Base-by-base conservation (phyloP, 1,140 invertebrate species). In the Eupeodes corollae region DNA sequence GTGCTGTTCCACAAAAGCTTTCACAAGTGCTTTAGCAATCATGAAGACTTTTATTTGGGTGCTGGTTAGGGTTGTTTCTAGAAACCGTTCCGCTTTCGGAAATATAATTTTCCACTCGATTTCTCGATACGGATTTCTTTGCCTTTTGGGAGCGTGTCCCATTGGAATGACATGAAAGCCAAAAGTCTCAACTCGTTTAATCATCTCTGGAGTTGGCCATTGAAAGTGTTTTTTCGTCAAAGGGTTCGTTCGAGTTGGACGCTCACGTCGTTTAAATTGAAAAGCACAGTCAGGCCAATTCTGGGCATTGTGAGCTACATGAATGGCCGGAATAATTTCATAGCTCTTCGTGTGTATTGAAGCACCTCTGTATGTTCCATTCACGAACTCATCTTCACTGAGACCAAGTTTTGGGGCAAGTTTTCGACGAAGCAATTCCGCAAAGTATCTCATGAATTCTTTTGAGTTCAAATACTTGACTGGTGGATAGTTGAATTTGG, bases 31-130 rank as follows among this genome's bases (percentile, higher is more conserved):
- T 40, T 84, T 59, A 1, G 78, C 65, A 51, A 86, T 76, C 35
- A 84, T 61, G 50, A 81, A 82, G 43, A 83, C 77, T 33, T 79
- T 74, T 21, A 80, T 75, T 57, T 87, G 84, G 6, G 78, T 72
- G 53, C 78, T 75, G 1, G 76, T 79, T 63, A 88, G 72, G 50
- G 77, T 78, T 0, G 76, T 79, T 55, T 86, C 82, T 40, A 88
- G 63, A 52, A 78, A 84, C 34, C 78, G 72, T 61, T 86, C 83
- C 0, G 83, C 83, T 42, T 78, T 77, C 0, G 82, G 82, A 56
- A 87, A 87, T 6, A 73, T 71, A 1, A 87, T 67, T 55, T 79
- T 78, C 85, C 85, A 88, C 58, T 87, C 82, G 10, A 86, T 63
- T 48, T 76, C 75, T 42, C 75, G 70, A 31, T 77, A 68, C 0